Evolutionary conservation across 2,888 invertebrate species (phyloP).

Genomic region (Epirrhoe tristata): DNA sequence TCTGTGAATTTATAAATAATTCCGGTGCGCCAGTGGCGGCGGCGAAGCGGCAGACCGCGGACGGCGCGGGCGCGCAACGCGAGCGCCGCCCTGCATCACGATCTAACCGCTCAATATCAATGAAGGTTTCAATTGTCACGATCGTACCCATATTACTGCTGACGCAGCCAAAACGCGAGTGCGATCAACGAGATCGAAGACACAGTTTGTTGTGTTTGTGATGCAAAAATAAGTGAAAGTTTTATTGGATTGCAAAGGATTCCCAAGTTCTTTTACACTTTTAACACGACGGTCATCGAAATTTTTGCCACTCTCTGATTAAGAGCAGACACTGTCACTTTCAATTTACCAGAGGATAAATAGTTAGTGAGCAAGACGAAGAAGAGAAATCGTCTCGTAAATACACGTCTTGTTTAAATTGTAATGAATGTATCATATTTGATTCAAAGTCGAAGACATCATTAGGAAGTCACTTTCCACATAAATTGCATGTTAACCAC

Average conservation of each 20-base stretch:
- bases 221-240: conserved; percentile 40
- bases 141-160: conserved; percentile 16
- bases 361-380: conserved; percentile 54
- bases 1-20: conserved; percentile 85
- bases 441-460: conserved; percentile 30
- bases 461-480: conserved; percentile 14
- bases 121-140: conserved; percentile 38
- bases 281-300: conserved; percentile 48
- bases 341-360: conserved; percentile 63
- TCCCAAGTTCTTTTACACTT: conserved; percentile 22
- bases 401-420: conserved; percentile 49
- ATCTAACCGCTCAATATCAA: conserved; percentile 43
- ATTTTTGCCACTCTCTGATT: conserved; percentile 60
- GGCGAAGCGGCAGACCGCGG: conserved; percentile 81
- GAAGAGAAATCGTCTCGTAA: conserved; percentile 59
- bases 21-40: conserved; percentile 83
- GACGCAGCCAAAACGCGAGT: conserved; percentile 48
- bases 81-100: conserved; percentile 68
- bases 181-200: conserved; percentile 34
- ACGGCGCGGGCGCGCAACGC: conserved; percentile 84
- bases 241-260: conserved; percentile 18
- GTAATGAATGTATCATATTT: conserved; percentile 44
- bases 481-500: conserved; percentile 12
- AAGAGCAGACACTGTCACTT: conserved; percentile 63
- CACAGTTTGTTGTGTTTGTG: conserved; percentile 46